Evolutionary conservation across 1,140 invertebrate genomes (phyloP), one percentile per base, ranked within the genome.

Genomic region (Magallana angulata): DNA sequence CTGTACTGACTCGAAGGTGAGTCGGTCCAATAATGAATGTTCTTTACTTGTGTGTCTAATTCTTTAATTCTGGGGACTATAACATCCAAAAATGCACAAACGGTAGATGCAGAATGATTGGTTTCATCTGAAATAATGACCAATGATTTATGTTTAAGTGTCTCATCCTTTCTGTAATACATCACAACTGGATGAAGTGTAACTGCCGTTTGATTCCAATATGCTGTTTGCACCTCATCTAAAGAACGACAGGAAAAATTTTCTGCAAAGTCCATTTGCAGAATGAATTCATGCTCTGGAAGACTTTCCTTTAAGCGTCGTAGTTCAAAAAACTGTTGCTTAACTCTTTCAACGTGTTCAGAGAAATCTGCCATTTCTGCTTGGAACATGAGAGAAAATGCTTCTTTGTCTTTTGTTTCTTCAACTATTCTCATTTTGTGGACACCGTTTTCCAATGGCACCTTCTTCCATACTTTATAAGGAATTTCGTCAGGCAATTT

Each of bases 1-100:
- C 86, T 16, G 56, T 90, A 89, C 76, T 91, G 89, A 8, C 82
- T 87, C 4, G 88, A 85, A 1, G 88, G 91, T 11, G 80, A 87
- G 71, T 91, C 87, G 4, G 88, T 90, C 90, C 87, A 90, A 81
- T 90, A 90, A 85, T 91, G 90, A 80, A 91, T 76, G 12, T 48
- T 76, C 60, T 88, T 36, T 8, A 91, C 2, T 6, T 82, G 18
- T 11, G 88, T 87, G 12, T 82, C 16, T 2, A 80, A 1, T 14
- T 36, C 8, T 56, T 85, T 9, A 6, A 84, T n/a, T 76, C 76
- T n/a, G 7, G 81, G 81, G 24, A 84, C 18, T 9, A 84, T 7
- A 64, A 18, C 57, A 68, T 81, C 30, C 8, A 84, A 9, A 71
- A 87, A 84, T 18, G 86, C 86, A 16, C 56, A 84, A 62, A 84